phyloP scores from a whole-genome alignment of 2,113 vertebrate genomes.

The Eptesicus fuscus region DNA sequence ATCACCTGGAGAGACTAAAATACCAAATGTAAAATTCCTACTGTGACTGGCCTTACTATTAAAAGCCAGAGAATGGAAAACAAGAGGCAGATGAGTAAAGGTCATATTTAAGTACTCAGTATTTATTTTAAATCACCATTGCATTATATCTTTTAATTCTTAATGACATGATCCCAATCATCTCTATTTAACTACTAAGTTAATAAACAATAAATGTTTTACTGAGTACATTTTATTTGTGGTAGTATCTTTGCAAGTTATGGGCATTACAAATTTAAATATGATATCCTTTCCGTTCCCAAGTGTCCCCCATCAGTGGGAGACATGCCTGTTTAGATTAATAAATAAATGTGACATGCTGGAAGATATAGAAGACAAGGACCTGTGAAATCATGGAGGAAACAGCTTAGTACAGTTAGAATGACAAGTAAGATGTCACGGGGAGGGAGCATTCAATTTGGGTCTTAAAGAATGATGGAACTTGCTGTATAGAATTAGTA shows the following conservation, averaged over 20 bases:
- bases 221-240: background rate
- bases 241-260: background rate
- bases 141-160: background rate
- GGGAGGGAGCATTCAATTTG: background rate
- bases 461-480: background rate
- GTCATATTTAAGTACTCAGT: background rate
- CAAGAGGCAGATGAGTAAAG: background rate
- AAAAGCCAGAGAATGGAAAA: slow-evolving; percentile 10
- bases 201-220: background rate
- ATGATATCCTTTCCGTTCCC: background rate
- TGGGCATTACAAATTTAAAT: background rate
- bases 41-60: slow-evolving; percentile 24
- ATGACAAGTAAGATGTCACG: background rate
- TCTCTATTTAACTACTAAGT: background rate
- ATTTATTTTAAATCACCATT: background rate
- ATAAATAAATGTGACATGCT: background rate
- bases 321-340: background rate
- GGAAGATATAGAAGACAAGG: background rate
- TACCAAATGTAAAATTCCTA: slow-evolving; percentile 45
- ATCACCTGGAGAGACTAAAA: slow-evolving; percentile 48
- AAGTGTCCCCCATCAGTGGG: background rate
- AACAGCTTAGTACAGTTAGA: background rate
- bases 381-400: background rate
- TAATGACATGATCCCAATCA: background rate
- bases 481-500: background rate